phyloP scores from a whole-genome alignment of 2,113 vertebrate species.

The Sinocyclocheilus anshuiensis region DNA sequence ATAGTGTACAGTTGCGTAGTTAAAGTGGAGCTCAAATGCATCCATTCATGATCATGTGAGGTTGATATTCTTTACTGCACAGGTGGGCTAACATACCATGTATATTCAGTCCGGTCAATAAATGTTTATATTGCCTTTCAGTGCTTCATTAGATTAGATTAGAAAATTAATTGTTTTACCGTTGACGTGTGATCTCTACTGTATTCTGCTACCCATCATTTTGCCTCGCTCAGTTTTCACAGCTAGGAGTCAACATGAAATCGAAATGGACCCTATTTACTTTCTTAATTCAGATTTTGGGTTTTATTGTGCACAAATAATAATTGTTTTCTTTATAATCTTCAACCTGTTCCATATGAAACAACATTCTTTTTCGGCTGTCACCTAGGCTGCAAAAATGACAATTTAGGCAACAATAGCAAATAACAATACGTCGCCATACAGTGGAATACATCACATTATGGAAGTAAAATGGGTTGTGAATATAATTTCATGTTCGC shows the following conservation, averaged over 20 bases:
- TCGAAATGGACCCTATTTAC: neutral
- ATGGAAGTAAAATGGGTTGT: neutral
- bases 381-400: too few species aligned
- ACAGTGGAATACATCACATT: neutral
- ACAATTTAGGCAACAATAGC: neutral
- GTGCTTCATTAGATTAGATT: constrained; percentile 55
- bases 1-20: constrained; percentile 79
- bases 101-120: constrained; percentile 41
- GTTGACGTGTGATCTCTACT: constrained; percentile 36
- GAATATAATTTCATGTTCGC: neutral
- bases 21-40: constrained; percentile 47
- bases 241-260: constrained; percentile 14
- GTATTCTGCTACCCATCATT: constrained; percentile 1
- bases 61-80: constrained; percentile 42
- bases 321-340: neutral
- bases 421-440: neutral
- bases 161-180: constrained; percentile 53
- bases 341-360: neutral
- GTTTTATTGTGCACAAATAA: neutral
- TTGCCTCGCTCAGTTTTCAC: constrained; percentile 33
- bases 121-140: constrained; percentile 56
- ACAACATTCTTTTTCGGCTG: too few species aligned
- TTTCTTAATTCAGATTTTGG: neutral
- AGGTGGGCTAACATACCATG: constrained; percentile 28
- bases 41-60: constrained; percentile 49